Percentiles rank a stretch among this genome's conserved stretches.
These are phyloP conservation scores for Tauraco erythrolophus DNA, from an alignment of 2,113 vertebrate species.

Conservation along the genomic window DNA sequence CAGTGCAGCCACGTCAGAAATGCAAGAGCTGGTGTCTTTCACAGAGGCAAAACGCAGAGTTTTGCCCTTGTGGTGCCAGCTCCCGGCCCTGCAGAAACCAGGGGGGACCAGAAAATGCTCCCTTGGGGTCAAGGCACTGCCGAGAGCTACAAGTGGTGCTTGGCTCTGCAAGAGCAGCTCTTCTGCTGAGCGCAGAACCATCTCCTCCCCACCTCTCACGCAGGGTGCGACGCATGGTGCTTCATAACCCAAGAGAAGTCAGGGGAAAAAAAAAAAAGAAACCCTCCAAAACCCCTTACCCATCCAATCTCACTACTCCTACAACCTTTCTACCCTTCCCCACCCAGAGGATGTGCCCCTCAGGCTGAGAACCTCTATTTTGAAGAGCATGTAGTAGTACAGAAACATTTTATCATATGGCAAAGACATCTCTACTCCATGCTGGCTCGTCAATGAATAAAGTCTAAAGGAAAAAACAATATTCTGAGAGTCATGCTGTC, in stretches of 20 bases:
- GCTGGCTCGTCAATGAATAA: not conserved
- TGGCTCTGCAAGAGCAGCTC: not conserved
- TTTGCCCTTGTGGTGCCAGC: not conserved
- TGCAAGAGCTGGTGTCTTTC: not conserved
- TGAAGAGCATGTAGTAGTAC: not conserved
- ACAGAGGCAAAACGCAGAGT: not conserved
- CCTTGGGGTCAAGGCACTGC: rapidly evolving
- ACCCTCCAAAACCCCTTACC: not conserved
- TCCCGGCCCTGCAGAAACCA: not conserved
- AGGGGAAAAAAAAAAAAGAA: not conserved
- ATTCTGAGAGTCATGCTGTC: not conserved
- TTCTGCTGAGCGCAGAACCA: not conserved
- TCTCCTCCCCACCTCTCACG: not conserved
- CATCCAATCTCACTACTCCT: not conserved
- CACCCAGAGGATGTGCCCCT: not conserved
- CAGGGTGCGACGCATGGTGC: rapidly evolving
- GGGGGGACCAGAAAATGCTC: not conserved
- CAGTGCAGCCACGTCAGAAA: not conserved
- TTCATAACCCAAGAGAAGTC: not conserved
- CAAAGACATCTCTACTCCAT: not conserved
- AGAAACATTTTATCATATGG: rapidly evolving
- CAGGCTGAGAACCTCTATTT: not conserved
- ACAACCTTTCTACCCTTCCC: not conserved
- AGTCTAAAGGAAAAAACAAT: not conserved
- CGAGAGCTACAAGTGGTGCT: rapidly evolving